Base-by-base conservation (phyloP, 2,888 invertebrate genomes). In the Erannis defoliaria region DNA sequence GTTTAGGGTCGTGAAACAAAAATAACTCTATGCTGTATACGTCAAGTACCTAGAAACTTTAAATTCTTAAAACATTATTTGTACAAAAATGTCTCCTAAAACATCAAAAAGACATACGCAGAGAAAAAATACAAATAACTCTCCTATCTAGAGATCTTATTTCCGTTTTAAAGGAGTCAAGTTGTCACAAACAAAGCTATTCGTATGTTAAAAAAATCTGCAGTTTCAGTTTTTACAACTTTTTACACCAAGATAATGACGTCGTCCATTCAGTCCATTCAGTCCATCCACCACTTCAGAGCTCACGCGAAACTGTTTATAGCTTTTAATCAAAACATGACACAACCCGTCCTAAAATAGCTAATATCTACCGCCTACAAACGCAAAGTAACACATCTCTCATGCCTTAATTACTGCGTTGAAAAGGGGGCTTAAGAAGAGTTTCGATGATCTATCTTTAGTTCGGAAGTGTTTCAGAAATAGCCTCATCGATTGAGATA, bases 391-490 rank as follows among this genome's bases (percentile, higher is more conserved):
- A 37, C 26, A 43, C 26, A 55, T 61, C 31, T 48, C 46, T 62
- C 53, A 55, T 35, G 19, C 51, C 51, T 51, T 62, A 56, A 66
- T 65, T 65, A 61, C 49, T n/a, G n/a, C 10, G 63, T 40, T 59
- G 63, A 65, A 61, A 61, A 54, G 55, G 61, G 55, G 60, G 53
- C 56, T 60, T 59, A 60, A 40, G 58, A 46, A 51, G 33, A 59
- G 58, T 53, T 60, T 62, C 43, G 16, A 55, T 45, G 51, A 51
- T 58, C 63, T 64, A 66, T 66, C 40, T 66, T 55, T 57, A 16
- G 56, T 38, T 42, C 58, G 40, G 49, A 58, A 62, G 51, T 61
- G 55, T 42, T 55, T 53, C 53, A 48, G 56, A 42, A 62, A 62
- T 62, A 62, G 53, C 31, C 10, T 29, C 43, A 51, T 35, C 48